A percentile compares a stretch with the other conserved stretches of the same genome.
These are phyloP conservation scores for Solea senegalensis DNA, from an alignment of 2,113 vertebrate species.

Conservation along the genomic window DNA sequence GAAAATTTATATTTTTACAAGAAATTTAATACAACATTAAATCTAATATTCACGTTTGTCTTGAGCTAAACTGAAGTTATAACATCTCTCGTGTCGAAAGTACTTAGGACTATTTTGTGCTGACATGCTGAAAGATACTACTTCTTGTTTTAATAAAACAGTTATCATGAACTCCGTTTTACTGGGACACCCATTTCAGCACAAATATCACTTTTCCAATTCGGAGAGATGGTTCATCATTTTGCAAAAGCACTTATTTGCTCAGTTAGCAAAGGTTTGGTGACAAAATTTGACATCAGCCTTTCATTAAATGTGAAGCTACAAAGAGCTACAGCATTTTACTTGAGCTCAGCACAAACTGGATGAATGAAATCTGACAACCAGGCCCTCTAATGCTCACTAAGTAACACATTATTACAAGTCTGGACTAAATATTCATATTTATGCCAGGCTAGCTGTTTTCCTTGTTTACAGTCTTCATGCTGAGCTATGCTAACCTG, in stretches of 20 bases:
- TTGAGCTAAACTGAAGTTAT: background rate
- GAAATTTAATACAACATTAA: constrained; percentile 36
- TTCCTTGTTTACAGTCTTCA: background rate
- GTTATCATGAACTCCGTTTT: background rate
- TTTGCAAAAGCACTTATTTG: background rate
- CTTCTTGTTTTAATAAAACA: constrained; percentile 13
- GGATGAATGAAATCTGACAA: background rate
- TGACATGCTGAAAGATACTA: background rate
- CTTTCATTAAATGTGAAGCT: background rate
- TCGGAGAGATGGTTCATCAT: background rate
- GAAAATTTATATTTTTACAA: constrained; percentile 25
- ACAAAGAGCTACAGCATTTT: background rate
- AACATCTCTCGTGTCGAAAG: constrained; percentile 24
- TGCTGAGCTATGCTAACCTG: background rate
- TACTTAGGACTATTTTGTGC: constrained; percentile 6
- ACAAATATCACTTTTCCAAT: background rate
- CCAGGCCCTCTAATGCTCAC: background rate
- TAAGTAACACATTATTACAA: background rate
- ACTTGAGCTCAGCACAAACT: background rate
- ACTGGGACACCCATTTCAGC: background rate
- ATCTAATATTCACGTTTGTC: constrained; percentile 29
- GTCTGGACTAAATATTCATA: background rate
- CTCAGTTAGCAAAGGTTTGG: background rate
- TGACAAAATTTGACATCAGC: background rate
- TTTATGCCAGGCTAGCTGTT: background rate